Base-by-base conservation (phyloP, 2,888 invertebrate species). In the Ochlodes sylvanus region DNA sequence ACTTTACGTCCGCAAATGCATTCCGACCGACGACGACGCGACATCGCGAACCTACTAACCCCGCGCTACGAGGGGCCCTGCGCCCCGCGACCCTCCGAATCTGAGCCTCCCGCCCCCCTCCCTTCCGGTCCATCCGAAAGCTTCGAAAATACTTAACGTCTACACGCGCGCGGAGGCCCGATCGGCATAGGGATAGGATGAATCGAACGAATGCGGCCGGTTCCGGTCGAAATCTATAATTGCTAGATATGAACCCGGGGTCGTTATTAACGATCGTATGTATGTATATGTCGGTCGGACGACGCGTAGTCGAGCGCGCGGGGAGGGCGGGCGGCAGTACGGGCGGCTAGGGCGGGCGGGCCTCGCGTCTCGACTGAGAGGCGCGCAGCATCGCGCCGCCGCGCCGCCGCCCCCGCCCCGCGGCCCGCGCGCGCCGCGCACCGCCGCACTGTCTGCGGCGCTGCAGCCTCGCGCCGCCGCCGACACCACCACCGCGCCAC, bases 321-420 rank as follows among this genome's bases (percentile, higher is more conserved):
- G 89, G 88, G 86, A 84, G 88, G 89, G 89, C 87, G 89, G 88
- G 87, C 82, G 84, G 81, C 79, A 80, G 77, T 82, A 82, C 88
- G 86, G 83, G 87, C 92, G 92, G 93, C 90, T 88, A 92, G 93
- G 94, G 92, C 94, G 94, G 92, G 93, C 93, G 94, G 92, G 88
- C 87, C 88, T 90, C 92, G 92, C 92, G 92, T 90, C 95, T 95
- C 95, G 94, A 95, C 95, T 95, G 95, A 94, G 94, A 94, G 93
- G 93, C 94, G 92, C 93, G 90, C 93, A 93, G 94, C 94, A 94
- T 94, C 94, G 94, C 92, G 89, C 90, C 94, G 94, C 92, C 94
- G 93, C 92, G 92, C 91, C 93, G 89, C 91, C 87, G 88, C 91
- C 88, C 87, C 80, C 82, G 90, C 84, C 79, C 72, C 73, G 72